Evolutionary conservation across 92 coral and sea anemone species (phyloP), one percentile per base, ranked within the genome.

Genomic region (Actinernus sp.): DNA sequence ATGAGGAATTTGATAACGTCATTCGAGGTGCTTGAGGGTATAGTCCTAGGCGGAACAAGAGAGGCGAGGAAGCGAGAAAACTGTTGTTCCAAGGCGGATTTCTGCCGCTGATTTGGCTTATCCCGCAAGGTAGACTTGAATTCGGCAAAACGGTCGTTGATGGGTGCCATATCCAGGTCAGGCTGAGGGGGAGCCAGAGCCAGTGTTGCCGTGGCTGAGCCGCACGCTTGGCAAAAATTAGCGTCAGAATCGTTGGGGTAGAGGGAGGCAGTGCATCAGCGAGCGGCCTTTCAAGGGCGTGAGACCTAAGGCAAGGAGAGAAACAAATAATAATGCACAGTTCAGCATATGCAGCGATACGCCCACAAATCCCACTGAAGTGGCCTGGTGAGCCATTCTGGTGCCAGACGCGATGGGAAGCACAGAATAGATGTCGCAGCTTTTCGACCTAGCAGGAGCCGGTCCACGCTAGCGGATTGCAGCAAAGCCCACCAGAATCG

Each of bases 351-450:
- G 38, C 91, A 70, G 1, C 72, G 76, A 37, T 77, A 77, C 10
- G 72, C 81, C 31, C 36, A 56, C 33, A 85, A 55, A 39, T 85
- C 91, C 84, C 80, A 85, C 39, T 70, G 81, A 41, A 70, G 61
- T 4, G 47, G 57, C 9, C 76, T 48, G 12, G 65, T 49, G 46
- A 40, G 24, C 81, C 79, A 63, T 30, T 51, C 67, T 8, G 12
- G 56, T 2, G 74, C 40, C 5, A 5, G 12, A 10, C 23, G 34
- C 12, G 80, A 39, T 3, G 60, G 85, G 47, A 64, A 84, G 21
- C 61, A 58, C 0, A 78, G 60, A 22, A 70, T 59, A 4, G 59
- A 54, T 9, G n/a, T 8, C 7, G 46, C 41, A 23, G 76, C 76
- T 47, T 63, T 63, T n/a, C 39, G 19, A 4, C 85, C 85, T 32